These are phyloP conservation scores for Lanistes nyassanus DNA, from an alignment of 1,140 invertebrate genomes.

Conservation along the genomic window DNA sequence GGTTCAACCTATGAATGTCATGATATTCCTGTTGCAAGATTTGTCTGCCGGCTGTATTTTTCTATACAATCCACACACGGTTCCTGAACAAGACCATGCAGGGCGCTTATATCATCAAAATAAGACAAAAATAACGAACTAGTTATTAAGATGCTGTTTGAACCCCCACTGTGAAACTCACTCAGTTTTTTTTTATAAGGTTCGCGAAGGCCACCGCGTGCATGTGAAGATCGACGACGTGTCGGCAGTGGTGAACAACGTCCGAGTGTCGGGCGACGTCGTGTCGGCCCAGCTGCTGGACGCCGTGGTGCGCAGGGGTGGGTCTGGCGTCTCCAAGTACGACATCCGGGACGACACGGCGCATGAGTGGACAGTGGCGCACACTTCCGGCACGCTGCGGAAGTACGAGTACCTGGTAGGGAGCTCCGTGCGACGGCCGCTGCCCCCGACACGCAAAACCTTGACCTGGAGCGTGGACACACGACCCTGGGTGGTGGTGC, in stretches of 20 bases:
- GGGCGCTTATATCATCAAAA: too few relatives aligned
- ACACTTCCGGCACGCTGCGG: constrained; percentile 16
- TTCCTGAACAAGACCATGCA: too few relatives aligned
- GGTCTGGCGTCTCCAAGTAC: constrained; percentile 1
- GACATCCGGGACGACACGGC: constrained; percentile 24
- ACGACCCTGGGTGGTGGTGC: constrained; percentile 26
- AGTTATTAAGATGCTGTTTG: too few relatives aligned
- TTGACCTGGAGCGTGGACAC: constrained; percentile 34
- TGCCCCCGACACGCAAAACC: background rate
- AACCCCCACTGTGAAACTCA: too few relatives aligned
- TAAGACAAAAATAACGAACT: too few relatives aligned
- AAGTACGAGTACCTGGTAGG: constrained; percentile 20
- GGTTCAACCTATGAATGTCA: too few relatives aligned
- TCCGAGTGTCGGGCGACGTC: constrained; percentile 21
- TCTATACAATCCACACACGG: too few relatives aligned
- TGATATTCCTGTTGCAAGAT: too few relatives aligned
- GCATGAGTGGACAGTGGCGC: constrained; percentile 23
- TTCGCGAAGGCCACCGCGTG: constrained; percentile 27
- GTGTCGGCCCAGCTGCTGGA: constrained; percentile 27
- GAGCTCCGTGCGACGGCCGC: background rate
- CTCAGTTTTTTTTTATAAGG: background rate
- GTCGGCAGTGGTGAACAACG: constrained; percentile 32
- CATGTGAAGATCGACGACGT: constrained; percentile 28
- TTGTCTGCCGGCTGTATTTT: too few relatives aligned
- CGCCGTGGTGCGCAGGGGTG: constrained; percentile 23